Conservation (phyloP, 2,113 vertebrate genomes). For the Orycteropus afer region DNA sequence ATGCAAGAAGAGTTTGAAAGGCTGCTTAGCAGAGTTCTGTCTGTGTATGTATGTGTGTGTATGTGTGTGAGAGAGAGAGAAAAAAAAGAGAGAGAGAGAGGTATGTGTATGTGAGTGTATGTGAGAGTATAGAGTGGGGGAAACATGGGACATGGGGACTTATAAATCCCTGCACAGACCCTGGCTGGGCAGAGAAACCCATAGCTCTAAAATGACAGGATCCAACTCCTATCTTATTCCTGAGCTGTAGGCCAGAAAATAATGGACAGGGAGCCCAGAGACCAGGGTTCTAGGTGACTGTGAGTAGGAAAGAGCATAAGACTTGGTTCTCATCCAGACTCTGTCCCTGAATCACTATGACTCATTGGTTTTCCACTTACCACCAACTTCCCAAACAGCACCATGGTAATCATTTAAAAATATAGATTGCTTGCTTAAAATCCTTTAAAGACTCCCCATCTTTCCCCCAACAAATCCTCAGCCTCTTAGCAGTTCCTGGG, state of each 20-base stretch:
- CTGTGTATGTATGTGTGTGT: background rate
- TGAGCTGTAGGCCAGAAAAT: background rate
- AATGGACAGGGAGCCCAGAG: background rate
- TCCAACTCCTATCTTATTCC: background rate
- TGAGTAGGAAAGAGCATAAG: background rate
- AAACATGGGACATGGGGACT: too few species aligned
- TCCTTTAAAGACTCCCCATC: background rate
- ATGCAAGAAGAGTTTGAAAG: background rate
- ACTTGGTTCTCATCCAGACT: background rate
- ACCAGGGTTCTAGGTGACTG: background rate
- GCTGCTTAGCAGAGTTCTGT: background rate
- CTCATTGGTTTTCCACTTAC: background rate
- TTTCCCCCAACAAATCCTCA: background rate
- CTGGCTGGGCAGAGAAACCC: background rate
- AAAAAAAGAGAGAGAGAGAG: too few species aligned
- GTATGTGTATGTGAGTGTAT: background rate
- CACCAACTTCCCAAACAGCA: background rate
- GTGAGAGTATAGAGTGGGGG: background rate
- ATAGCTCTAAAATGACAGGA: background rate
- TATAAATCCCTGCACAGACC: background rate
- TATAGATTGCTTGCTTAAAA: background rate
- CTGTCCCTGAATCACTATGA: background rate
- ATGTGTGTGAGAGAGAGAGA: too few species aligned
- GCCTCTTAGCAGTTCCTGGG: background rate
- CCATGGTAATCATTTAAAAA: background rate